Percentiles rank a stretch among this genome's conserved stretches.
These are phyloP conservation scores for Strix uralensis DNA, from an alignment of 2,113 vertebrate species.

Conservation along the genomic window DNA sequence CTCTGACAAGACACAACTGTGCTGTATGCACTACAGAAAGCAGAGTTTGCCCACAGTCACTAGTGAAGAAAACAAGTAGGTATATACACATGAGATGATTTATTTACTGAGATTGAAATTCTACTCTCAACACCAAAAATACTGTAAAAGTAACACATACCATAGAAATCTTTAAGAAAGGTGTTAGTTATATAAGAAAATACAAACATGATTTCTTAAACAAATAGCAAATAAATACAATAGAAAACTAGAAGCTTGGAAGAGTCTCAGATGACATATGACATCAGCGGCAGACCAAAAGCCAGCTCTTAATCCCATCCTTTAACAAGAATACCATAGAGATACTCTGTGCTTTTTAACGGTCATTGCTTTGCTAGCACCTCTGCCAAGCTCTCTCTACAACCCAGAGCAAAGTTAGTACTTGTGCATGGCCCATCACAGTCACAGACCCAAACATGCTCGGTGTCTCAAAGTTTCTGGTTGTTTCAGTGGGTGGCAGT, in stretches of 20 bases:
- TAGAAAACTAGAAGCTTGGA: background rate
- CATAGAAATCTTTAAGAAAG: background rate
- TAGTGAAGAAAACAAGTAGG: background rate
- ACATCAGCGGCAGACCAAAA: background rate
- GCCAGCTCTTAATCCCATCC: background rate
- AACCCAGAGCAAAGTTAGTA: background rate
- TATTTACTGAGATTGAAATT: background rate
- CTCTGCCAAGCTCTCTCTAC: background rate
- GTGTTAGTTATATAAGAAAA: background rate
- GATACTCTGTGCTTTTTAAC: background rate
- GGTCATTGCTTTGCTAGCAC: background rate
- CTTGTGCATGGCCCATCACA: accelerated
- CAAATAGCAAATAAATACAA: background rate
- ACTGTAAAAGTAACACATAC: background rate
- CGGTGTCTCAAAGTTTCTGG: background rate
- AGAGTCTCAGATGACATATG: background rate
- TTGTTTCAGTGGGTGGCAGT: background rate
- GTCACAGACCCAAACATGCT: background rate
- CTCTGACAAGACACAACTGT: background rate
- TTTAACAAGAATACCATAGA: background rate
- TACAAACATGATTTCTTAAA: background rate
- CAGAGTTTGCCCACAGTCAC: background rate
- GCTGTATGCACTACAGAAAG: background rate
- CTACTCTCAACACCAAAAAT: background rate
- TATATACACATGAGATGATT: background rate